Evolutionary conservation across 37 sponge, comb jelly and placozoan genomes (phyloP), one percentile per base, ranked within the genome.

Genomic region (Chondrilla cf. caribensis): DNA sequence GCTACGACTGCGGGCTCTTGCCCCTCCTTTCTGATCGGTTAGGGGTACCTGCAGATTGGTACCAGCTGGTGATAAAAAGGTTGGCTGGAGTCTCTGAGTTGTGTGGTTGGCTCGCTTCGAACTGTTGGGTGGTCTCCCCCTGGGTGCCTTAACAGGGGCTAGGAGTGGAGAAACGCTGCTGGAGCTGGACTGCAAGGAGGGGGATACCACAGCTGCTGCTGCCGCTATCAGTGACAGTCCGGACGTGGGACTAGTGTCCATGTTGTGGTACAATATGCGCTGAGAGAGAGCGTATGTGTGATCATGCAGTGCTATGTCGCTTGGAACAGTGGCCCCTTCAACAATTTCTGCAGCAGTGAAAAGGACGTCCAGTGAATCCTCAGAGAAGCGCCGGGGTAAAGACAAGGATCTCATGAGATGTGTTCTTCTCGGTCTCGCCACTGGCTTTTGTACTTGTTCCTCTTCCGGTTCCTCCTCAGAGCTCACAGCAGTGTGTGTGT

Each of bases 161-260:
- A 85, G 28, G 5, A 77, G 38, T 0, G 87, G 82, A 19, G 71
- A 68, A 26, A 71, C 86, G 24, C 78, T 58, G 15, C 71, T 32
- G 24, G 84, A 71, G 2, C 82, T 44, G 43, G 81, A 29, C 17
- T 85, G 68, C 25, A 93, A 70, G n/a, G 84, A 78, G 0, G 93
- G 93, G 22, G 93, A 93, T 0, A 93, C 93, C 25, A 93, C 93
- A 59, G 93, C 93, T 5, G 93, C 93, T 11, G 93, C 93, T 29
- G 93, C 93, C 22, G 93, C 93, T 60, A 93, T 93, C 15, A 93
- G 90, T 28, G 86, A 86, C 11, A 93, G 83, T 26, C 93, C 93
- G 0, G 93, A 89, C 9, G 81, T 86, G 19, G 89, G 89, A 60
- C 86, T 87, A 3, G 89, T 25, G 42, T 93, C 93, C 75, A 82